Evolutionary conservation across 2,888 invertebrate genomes (phyloP), one percentile per base, ranked within the genome.

Genomic region (Ypsolopha scabrella): DNA sequence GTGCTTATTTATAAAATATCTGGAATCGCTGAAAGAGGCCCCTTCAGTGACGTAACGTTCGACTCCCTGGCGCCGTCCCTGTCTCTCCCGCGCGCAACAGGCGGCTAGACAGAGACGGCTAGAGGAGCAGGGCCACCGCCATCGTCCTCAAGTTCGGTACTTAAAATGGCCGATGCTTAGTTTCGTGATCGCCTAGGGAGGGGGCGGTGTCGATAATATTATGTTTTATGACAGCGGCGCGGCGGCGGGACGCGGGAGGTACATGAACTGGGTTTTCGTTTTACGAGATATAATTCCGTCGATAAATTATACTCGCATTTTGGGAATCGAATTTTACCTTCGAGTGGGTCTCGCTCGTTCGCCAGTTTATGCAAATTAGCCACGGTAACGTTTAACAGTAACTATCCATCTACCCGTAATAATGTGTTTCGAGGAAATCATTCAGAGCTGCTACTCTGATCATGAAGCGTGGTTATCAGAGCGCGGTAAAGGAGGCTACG

Each of bases 181-280:
- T 79, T 80, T 80, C 82, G 81, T 80, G 83, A 81, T 81, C 77
- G 83, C 78, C 80, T 79, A 79, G 82, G 81, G 83, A 78, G 81
- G 80, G 78, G 76, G 75, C 72, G 73, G 70, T 73, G 78, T 79
- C 81, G 81, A 82, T 82, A 83, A 78, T 82, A 78, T 81, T 81
- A 82, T 81, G 78, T 81, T 82, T 82, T 81, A 83, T 75, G 78
- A 70, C 74, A 64, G 67, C 72, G 75, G 77, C 51, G 14, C 70
- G 76, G 75, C 24, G 4, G 24, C 24, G 24, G 24, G 24, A 24
- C 24, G 24, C 71, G 67, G 65, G 63, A 60, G 64, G 65, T 65
- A 75, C 76, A 75, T 79, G 78, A 79, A 81, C 78, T 79, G 76
- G 74, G 75, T 79, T 78, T 80, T 77, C 80, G 75, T 78, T 82